Evolutionary conservation across 1,140 invertebrate genomes (phyloP), one percentile per base, ranked within the genome.

Genomic region (Chymomyza costata): DNA sequence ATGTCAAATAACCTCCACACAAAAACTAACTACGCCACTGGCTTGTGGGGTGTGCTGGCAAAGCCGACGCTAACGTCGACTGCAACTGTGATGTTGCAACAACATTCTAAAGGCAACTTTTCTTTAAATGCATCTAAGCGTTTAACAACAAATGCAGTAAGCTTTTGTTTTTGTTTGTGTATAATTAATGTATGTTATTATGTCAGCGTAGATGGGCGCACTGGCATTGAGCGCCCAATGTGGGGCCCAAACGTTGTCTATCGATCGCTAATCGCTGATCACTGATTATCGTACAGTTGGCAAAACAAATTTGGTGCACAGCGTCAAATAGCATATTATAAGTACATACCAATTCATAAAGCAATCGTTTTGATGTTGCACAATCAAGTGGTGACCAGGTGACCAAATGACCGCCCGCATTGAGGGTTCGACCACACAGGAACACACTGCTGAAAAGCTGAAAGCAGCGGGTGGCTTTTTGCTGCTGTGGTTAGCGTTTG

Each of bases 121-220:
- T 65, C 71, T 66, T 49, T 37, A 48, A 54, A 60, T 54, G 38
- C 44, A 60, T 54, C 41, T 60, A 51, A n/a, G 54, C 57, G 57
- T 47, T 60, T 48, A 48, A 30, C 44, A 38, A 17, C 35, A 43
- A 52, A 47, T 25, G 17, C n/a, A 41, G 50, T 28, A 59, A 50
- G 39, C 11, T 41, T 63, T 51, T 43, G 15, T 35, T 62, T 30
- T 34, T 61, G 46, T 50, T 41, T 51, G 38, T 71, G 51, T 80
- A 59, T 80, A 78, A 78, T 78, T 78, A 78, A 80, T 78, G 73
- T 78, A 47, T 78, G 67, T 65, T 73, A 65, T 78, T 80, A 66
- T 61, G 55, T 37, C 63, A 39, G 47, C 19, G 13, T 37, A 46
- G 25, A 25, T 3, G 8, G 21, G 3, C 3, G 21, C 21, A 25